phyloP scores from a whole-genome alignment of 1,140 invertebrate genomes.

The Euborellia annulipes region DNA sequence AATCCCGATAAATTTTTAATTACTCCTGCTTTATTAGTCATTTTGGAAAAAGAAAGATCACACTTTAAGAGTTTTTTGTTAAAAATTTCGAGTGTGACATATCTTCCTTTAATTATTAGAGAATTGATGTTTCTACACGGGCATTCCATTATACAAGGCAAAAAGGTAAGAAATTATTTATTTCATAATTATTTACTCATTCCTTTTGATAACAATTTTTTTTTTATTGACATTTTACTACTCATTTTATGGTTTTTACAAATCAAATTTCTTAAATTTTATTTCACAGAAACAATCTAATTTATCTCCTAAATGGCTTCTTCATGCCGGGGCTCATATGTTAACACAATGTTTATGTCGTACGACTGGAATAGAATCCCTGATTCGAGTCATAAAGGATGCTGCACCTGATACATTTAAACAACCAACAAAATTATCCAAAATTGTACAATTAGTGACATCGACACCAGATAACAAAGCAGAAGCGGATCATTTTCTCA shows the following conservation, averaged over 20 bases:
- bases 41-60: constrained; percentile 32
- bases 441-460: constrained; percentile 41
- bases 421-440: constrained; percentile 39
- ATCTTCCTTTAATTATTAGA: constrained; percentile 42
- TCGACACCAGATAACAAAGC: constrained; percentile 29
- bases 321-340: constrained; percentile 36
- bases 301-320: constrained; percentile 41
- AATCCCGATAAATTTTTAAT: constrained; percentile 24
- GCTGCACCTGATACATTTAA: constrained; percentile 31
- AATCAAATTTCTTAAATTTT: background rate
- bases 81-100: constrained; percentile 35
- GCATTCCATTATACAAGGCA: constrained; percentile 13
- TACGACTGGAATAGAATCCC: constrained; percentile 39
- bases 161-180: too few relatives aligned
- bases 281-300: background rate
- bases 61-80: constrained; percentile 35
- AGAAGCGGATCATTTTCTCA: constrained; percentile 34
- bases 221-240: too few relatives aligned
- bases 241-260: too few relatives aligned
- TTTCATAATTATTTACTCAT: too few relatives aligned
- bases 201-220: too few relatives aligned
- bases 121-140: constrained; percentile 51
- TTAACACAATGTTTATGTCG: constrained; percentile 28
- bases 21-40: constrained; percentile 33
- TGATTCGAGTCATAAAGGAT: constrained; percentile 43